These are phyloP conservation scores for Chaetorhynchus papuensis DNA, from an alignment of 2,113 vertebrate species.

Conservation along the genomic window DNA sequence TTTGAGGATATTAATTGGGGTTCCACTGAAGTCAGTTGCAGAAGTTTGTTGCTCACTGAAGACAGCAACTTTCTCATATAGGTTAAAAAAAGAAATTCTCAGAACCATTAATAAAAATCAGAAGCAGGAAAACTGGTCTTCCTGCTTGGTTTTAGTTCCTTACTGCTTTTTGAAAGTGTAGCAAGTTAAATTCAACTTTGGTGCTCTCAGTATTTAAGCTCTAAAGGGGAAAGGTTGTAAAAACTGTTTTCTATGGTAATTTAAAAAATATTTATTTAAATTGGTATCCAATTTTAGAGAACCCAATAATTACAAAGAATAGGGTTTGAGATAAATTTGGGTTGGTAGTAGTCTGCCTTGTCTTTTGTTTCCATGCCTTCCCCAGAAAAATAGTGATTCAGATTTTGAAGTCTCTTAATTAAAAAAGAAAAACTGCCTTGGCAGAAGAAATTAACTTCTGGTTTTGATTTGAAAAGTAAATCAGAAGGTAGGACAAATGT, in stretches of 20 bases:
- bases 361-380: neutral
- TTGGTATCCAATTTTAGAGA: neutral
- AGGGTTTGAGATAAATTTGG: neutral
- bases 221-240: neutral
- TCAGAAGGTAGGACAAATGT: neutral
- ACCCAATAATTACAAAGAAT: neutral
- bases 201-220: neutral
- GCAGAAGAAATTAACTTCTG: neutral
- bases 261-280: neutral
- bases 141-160: neutral
- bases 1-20: neutral
- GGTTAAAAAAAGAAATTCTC: neutral
- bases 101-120: neutral
- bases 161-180: neutral
- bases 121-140: neutral
- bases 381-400: neutral
- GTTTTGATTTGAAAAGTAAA: neutral
- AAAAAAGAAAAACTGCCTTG: neutral
- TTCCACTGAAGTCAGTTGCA: neutral
- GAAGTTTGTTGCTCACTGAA: neutral
- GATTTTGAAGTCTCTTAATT: neutral
- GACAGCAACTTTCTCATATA: neutral
- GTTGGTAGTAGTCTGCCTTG: neutral
- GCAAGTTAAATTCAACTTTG: neutral
- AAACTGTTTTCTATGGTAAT: neutral